Base-by-base conservation (phyloP, 2,113 vertebrate genomes). In the Ramphastos sulfuratus region DNA sequence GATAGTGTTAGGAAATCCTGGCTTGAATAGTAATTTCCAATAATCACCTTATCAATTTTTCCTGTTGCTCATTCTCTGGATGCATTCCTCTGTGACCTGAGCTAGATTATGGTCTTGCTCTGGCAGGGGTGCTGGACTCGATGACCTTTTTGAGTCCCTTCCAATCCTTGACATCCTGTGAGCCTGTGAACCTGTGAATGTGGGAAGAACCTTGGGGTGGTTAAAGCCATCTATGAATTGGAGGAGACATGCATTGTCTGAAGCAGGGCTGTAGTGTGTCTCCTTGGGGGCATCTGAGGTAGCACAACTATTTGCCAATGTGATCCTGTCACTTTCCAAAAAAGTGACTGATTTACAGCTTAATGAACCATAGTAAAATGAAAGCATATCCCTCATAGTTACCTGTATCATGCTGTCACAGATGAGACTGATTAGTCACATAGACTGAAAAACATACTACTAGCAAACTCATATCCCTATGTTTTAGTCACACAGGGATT, bases 351-450 rank as follows among this genome's bases (percentile, higher is more conserved):
- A 88, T 89, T 86, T 86, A 70, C 39, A 61, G 27, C 31, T 90
- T 58, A 72, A 90, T 1, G 65, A 86, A 89, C 42, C 42, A 8
- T 30, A 87, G 61, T 37, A 80, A 80, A 92, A 87, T 61, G 9
- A 61, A 87, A 59, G 35, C 0, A 0, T 59, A 24, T 79, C 30
- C n/a, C 9, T 52, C 33, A 10, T 4, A 50, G 59, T 71, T 42
- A 93, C 66, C 90, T 90, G 66, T 28, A 58, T 66, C 60, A 35
- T 19, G 14, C 55, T 79, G 37, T 73, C 74, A 63, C 71, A 87
- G 46, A 90, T 70, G 78, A 94, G 86, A 73, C 54, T 64, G 59
- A 75, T 90, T 73, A 87, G 71, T 79, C 81, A 79, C 42, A 82
- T 73, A 87, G 44, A 61, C 81, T 39, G 48, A 89, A 44, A 90